These are phyloP conservation scores for Mastacembelus armatus DNA, from an alignment of 2,797 vertebrate species.

Conservation along the genomic window DNA sequence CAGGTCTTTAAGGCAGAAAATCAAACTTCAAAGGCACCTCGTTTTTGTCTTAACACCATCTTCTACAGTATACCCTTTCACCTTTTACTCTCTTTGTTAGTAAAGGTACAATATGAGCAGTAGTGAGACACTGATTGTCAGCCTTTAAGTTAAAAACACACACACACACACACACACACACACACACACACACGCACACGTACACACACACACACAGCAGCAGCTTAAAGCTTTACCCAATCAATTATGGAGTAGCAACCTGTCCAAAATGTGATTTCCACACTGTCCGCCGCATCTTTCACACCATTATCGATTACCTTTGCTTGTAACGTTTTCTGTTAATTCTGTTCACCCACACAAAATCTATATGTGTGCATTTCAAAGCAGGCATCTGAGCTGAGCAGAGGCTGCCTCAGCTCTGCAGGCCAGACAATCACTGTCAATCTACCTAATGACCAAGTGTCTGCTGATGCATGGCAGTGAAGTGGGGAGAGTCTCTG, in stretches of 20 bases:
- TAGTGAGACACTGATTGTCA: conserved; percentile 33
- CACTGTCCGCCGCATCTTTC: conserved; percentile 80
- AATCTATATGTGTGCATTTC: conserved; percentile 84
- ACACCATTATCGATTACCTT: conserved; percentile 80
- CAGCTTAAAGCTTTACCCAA: conserved; percentile 66
- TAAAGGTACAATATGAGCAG: conserved; percentile 13
- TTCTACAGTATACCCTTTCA: conserved; percentile 24
- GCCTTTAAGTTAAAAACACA: conserved; percentile 39
- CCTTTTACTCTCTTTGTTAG: conserved; percentile 8
- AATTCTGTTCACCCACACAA: conserved; percentile 82
- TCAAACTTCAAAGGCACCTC: background rate
- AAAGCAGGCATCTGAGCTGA: conserved; percentile 74
- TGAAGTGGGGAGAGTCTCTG: conserved; percentile 66
- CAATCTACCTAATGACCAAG: conserved; percentile 84
- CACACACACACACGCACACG: no score
- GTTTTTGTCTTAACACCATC: conserved; percentile 16
- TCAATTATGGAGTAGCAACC: conserved; percentile 79
- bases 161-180: no score
- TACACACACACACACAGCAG: no score
- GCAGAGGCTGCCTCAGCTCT: conserved; percentile 71
- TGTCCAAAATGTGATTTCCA: conserved; percentile 84
- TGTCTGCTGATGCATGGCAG: conserved; percentile 80
- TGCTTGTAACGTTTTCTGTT: conserved; percentile 84
- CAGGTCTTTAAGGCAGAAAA: conserved; percentile 11
- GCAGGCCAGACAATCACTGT: conserved; percentile 81